Evolutionary conservation across 1,140 invertebrate genomes (phyloP).

Genomic region (Harpegnathos saltator): DNA sequence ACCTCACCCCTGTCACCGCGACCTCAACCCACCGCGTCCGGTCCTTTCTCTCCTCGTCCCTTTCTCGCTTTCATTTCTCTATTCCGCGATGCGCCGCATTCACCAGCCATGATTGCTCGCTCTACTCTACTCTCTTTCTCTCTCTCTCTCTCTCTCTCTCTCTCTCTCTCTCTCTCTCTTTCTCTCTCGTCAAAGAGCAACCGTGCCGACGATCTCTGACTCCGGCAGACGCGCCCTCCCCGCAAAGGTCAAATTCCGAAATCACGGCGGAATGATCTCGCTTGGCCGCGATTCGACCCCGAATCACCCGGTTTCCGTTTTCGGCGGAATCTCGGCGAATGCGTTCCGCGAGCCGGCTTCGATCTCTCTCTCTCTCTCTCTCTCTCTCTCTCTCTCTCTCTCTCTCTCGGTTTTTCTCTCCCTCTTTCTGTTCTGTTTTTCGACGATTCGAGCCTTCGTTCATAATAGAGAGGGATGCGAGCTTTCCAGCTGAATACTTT

Average conservation of each 20-base stretch:
- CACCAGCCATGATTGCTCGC: conserved; percentile 48
- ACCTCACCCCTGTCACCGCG: conserved; percentile 25
- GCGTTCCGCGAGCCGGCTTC: not conserved
- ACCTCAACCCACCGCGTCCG: conserved; percentile 46
- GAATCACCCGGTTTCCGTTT: conserved; percentile 17
- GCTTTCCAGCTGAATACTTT: no score
- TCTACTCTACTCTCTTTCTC: not conserved
- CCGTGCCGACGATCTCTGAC: conserved; percentile 45
- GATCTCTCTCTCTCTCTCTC: no score
- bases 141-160: not conserved
- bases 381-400: no score
- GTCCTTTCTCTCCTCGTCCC: not conserved
- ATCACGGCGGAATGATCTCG: conserved; percentile 27
- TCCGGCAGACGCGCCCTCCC: conserved; percentile 19
- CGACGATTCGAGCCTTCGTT: no score
- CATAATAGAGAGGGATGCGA: no score
- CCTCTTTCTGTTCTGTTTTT: no score
- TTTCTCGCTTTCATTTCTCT: conserved; percentile 1
- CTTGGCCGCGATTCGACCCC: conserved; percentile 7
- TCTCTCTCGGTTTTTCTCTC: no score
- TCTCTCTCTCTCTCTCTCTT: not conserved
- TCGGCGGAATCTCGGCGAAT: not conserved
- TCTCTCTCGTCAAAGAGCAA: conserved; percentile 50
- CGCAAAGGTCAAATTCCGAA: conserved; percentile 46
- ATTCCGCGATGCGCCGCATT: conserved; percentile 38